Base-by-base conservation (phyloP, 2,797 vertebrate genomes). In the Sciaenops ocellatus region DNA sequence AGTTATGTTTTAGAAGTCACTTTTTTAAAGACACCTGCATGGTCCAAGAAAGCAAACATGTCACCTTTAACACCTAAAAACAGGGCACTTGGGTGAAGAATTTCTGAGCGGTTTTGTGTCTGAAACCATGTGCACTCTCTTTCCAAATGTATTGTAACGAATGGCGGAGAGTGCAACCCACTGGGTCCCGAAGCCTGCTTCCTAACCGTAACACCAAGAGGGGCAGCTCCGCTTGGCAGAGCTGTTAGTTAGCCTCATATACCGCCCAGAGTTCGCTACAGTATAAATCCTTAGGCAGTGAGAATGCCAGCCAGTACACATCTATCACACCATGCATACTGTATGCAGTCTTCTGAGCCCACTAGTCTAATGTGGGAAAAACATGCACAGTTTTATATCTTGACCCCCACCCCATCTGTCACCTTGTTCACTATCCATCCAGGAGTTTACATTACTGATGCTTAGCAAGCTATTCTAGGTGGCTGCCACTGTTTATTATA, bases 281-380 rank as follows among this genome's bases (percentile, higher is more conserved):
- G 22, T 54, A 54, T 54, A 26, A 54, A 54, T 54, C 22, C 22
- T 52, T 24, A 5, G 51, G 51, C 22, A 52, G 22, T 52, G n/a
- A 52, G 51, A 52, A 52, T 24, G 22, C 22, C 51, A 52, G 22
- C 51, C 22, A 22, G 50, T 51, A 13, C 51, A 24, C n/a, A 54
- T 54, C 51, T 54, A 22, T 24, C 22, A 54, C 51, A 54, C n/a
- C 22, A 51, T 54, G 51, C 51, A 54, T 51, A 51, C 50, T 51
- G 50, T 51, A 51, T 51, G 50, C 50, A 51, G 50, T 51, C 50
- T 38, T 38, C 34, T 38, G 34, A 38, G 34, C 5, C 34, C 50
- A 51, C 50, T 51, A 51, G 50, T 51, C 20, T 51, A 22, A 17
- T 51, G n/a, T 51, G 50, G 50, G 20, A 51, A 51, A 51, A 50